These are phyloP conservation scores for Cyprinodon brontotheroides DNA, from an alignment of 2,113 vertebrate species.

Conservation along the genomic window DNA sequence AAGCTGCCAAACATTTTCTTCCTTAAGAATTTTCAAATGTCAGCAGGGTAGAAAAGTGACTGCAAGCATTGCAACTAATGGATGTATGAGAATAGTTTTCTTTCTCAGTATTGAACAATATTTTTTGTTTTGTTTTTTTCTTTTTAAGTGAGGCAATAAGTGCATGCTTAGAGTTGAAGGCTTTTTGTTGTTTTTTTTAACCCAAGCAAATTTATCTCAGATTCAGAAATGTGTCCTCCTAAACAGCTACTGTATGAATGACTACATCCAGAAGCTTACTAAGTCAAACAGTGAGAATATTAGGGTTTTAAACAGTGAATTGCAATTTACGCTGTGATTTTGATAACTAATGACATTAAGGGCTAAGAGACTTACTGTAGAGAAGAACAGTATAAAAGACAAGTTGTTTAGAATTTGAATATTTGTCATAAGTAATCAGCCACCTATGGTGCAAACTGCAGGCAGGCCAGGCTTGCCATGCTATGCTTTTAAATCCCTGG, in stretches of 20 bases:
- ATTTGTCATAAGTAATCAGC: neutral
- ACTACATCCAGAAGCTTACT: no score
- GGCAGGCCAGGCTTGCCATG: neutral
- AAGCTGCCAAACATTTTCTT: constrained; percentile 51
- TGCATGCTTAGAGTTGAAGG: neutral
- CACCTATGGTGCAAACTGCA: neutral
- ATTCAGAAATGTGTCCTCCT: no score
- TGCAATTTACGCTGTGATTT: no score
- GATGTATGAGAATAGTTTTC: neutral
- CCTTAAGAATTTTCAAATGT: constrained; percentile 56
- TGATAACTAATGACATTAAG: no score
- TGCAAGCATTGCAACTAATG: constrained; percentile 31
- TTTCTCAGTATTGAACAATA: neutral
- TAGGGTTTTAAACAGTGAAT: no score
- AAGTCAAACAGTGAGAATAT: no score
- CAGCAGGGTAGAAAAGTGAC: constrained; percentile 52
- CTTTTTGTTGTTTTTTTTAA: no score
- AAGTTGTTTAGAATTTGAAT: no score
- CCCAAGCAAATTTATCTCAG: no score
- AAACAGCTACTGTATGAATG: no score
- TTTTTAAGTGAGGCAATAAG: neutral
- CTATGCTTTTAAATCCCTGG: neutral
- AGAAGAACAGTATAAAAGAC: no score
- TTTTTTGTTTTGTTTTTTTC: neutral
- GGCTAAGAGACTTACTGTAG: no score